A percentile compares a stretch with the other conserved stretches of the same genome.
Conservation (phyloP, 2,113 vertebrate genomes). For the Corapipo altera region DNA sequence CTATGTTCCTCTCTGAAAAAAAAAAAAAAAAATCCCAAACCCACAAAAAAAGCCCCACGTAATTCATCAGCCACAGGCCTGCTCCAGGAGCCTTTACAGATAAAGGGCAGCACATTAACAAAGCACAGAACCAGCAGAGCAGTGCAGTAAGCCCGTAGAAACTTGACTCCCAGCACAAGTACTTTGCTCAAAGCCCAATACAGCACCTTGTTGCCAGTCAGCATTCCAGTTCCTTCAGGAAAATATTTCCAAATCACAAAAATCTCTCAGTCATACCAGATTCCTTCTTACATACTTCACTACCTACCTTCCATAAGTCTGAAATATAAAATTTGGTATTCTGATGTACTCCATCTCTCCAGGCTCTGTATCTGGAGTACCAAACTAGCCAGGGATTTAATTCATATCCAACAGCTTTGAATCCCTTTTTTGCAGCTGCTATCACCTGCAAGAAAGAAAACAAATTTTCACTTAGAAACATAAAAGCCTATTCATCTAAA, state of each 20-base stretch:
- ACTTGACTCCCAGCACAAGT: not conserved
- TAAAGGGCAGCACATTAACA: not conserved
- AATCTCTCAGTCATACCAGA: not conserved
- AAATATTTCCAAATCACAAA: not conserved
- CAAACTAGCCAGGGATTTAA: conserved; percentile 96
- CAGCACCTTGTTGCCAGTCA: not conserved
- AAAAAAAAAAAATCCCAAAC: not conserved
- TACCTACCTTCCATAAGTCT: conserved; percentile 93
- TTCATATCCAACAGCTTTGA: conserved; percentile 89
- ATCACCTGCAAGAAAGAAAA: conserved; percentile 82
- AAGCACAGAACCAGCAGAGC: not conserved
- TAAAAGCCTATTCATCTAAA: not conserved
- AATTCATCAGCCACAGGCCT: not conserved
- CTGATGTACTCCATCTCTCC: conserved; percentile 86
- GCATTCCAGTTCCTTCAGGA: not conserved
- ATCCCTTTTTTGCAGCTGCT: conserved; percentile 90
- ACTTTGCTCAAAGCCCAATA: not conserved
- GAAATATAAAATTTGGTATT: conserved; percentile 85
- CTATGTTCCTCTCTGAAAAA: not conserved
- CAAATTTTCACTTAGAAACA: not conserved
- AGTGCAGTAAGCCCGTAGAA: not conserved
- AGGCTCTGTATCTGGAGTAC: conserved; percentile 89
- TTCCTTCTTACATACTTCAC: not conserved
- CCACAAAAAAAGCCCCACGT: not conserved
- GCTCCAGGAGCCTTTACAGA: not conserved